phyloP scores from a whole-genome alignment of 2,888 invertebrate genomes.

The Tenthredo notha region DNA sequence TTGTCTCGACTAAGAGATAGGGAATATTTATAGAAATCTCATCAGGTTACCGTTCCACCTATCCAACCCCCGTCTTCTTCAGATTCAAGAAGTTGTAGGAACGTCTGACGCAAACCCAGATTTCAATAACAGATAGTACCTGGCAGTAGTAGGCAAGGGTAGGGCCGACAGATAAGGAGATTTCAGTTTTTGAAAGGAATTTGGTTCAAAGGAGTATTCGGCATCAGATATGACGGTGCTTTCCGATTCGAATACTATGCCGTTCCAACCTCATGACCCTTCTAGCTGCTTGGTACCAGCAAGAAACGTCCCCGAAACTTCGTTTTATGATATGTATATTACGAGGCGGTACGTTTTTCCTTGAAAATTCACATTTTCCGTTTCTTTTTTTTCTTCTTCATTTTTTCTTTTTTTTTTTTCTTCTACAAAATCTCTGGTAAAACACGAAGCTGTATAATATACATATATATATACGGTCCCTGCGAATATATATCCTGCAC shows the following conservation, averaged over 20 bases:
- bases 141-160: conserved; percentile 34
- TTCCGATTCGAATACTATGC: conserved; percentile 19
- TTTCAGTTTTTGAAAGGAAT: conserved; percentile 42
- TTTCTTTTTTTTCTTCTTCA: neutral
- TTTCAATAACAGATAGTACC: conserved; percentile 61
- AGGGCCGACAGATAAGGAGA: conserved; percentile 37
- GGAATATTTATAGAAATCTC: conserved; percentile 44
- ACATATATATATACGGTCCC: neutral
- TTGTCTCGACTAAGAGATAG: neutral
- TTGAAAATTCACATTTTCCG: neutral
- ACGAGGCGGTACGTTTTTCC: neutral
- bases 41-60: conserved; percentile 23
- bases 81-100: conserved; percentile 25
- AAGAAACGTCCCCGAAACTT: neutral
- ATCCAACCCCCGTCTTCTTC: neutral
- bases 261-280: neutral
- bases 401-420: neutral
- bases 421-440: neutral
- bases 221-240: conserved; percentile 47
- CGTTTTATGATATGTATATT: neutral
- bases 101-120: conserved; percentile 57
- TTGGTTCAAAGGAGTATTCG: conserved; percentile 40
- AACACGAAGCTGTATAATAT: neutral
- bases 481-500: neutral
- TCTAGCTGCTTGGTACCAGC: neutral